Base-by-base conservation (phyloP, 2,888 invertebrate genomes). In the Saturnia pavonia region DNA sequence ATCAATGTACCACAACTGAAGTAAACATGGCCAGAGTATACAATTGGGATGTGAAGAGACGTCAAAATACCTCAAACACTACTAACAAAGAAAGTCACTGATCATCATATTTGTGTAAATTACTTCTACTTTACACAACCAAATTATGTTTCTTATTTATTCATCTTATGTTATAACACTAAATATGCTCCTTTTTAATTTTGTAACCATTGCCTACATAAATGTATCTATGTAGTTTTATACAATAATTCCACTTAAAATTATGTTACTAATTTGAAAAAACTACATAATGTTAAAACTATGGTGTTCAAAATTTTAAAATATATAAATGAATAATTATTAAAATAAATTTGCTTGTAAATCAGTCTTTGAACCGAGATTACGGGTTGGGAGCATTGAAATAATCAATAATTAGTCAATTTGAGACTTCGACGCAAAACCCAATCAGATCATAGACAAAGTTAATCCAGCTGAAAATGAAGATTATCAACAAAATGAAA, bases 1-100 rank as follows among this genome's bases (percentile, higher is more conserved):
- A 99, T 94, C 99, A 99, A 91, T 97, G 98, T 84, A 99, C 99
- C 22, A 99, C 99, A 27, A 98, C 98, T 67, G 99, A 99, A 96
- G 99, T 99, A 40, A 99, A 99, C 89, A 99, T 99, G 98, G 99
- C 99, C 45, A 95, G 99, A 86, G 98, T 99, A 40, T 99, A 98
- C 89, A 99, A 99, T 90, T 99, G 99, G 99, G 98, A 99, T 92
- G 98, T 99, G 4, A 99, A 99, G 89, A 96, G 96, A 85, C 96
- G 98, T 76, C 97, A 98, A 90, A 96, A 97, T 57, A 96, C 95
- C 60, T 96, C 96, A 84, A 91, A 83, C 42, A 83, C 86, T 34
- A 34, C 85, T 79, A 89, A 89, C 85, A 81, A 72, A 70, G 68
- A 67, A 54, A 51, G 42, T 68, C 45, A 69, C 48, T 51, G 34